Evolutionary conservation across 2,113 vertebrate genomes (phyloP), one percentile per base, ranked within the genome.

Genomic region (Oreochromis tanganicae): DNA sequence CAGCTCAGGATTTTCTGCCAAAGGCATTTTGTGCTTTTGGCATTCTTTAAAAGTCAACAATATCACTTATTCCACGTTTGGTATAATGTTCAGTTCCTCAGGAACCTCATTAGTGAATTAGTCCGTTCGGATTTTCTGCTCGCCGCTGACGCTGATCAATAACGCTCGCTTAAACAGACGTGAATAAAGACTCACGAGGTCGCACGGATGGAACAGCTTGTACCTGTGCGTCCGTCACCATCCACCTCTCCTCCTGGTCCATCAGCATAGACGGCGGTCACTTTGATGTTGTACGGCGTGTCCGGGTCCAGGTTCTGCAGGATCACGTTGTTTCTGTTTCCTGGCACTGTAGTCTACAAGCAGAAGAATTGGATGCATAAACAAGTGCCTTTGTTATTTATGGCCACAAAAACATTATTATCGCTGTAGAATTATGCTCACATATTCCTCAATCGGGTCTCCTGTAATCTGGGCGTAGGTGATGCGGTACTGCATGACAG

Each of bases 391-490:
- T 32, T 21, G 7, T 4, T 3, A 73, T 8, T 57, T 12, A 38
- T 24, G 2, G 17, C 36, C 19, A 68, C 34, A 5, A 38, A 68
- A 68, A 38, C 19, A 68, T 48, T 27, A 7, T 56, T 7, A 3
- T 41, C 1, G 19, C 8, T 14, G 21, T 63, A 4, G 16, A 86
- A 24, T 48, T 54, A 5, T 46, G 96, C 98, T 97, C 96, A 99
- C 99, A 52, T 96, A 98, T 97, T 98, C 98, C 88, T 99, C 98
- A 0, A 99, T 99, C 13, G 98, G 98, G 80, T 99, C 98, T 81
- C 99, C 99, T 55, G 96, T 96, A 6, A 97, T 98, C 56, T 96
- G 97, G 68, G 97, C 98, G 54, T 99, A 99, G 92, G 97, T 97
- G 57, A 99, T 98, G 87, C 97, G 97, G 84, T 99, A 99, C 34